These are phyloP conservation scores for Cheirogaleus medius DNA, from an alignment of 2,113 vertebrate genomes.

Conservation along the genomic window DNA sequence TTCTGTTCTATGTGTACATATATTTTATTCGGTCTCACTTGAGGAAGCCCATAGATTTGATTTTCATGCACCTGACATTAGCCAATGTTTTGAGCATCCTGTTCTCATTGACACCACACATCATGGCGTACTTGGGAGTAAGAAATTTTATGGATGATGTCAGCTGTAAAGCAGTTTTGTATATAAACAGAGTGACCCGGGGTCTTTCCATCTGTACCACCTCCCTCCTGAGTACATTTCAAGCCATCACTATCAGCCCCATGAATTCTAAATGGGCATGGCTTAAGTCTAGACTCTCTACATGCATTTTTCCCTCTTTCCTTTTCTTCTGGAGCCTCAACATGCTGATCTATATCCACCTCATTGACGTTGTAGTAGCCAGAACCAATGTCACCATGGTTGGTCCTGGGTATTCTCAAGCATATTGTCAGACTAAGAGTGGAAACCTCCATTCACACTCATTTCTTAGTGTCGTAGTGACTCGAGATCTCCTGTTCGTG, in stretches of 20 bases:
- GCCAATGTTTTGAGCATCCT: not conserved
- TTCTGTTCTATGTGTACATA: not conserved
- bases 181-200: not conserved
- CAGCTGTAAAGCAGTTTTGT: not conserved
- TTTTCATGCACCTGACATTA: not conserved
- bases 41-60: not conserved
- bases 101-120: not conserved
- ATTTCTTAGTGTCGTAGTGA: too few species aligned
- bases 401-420: too few species aligned
- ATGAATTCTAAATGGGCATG: too few species aligned
- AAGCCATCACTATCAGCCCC: not conserved
- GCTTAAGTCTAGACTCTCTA: too few species aligned
- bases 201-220: not conserved
- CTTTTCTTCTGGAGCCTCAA: too few species aligned
- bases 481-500: too few species aligned
- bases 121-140: not conserved
- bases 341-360: too few species aligned
- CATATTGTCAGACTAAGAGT: too few species aligned
- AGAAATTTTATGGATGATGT: not conserved
- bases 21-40: not conserved
- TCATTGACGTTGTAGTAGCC: too few species aligned
- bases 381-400: too few species aligned
- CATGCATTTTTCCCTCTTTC: too few species aligned
- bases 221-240: not conserved
- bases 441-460: too few species aligned